Conservation (phyloP, 53 echinoderm and acorn worm species). For the Echinarachnius parma region DNA sequence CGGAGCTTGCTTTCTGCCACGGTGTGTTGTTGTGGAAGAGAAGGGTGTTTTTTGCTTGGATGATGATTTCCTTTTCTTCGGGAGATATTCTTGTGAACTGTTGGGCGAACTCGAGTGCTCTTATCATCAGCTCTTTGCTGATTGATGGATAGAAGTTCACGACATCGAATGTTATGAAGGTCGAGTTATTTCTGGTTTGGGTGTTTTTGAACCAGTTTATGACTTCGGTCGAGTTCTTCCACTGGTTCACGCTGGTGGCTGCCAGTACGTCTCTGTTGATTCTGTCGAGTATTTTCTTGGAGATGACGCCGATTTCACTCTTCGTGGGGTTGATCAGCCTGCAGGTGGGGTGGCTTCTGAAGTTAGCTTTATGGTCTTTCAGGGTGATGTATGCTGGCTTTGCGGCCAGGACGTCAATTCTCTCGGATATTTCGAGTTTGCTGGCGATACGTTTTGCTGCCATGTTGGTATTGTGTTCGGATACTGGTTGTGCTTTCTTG, state of each 20-base stretch:
- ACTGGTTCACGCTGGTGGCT: conserved; percentile 41
- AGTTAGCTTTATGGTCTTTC: conserved; percentile 34
- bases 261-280: conserved; percentile 28
- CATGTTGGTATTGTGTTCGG: too few species aligned
- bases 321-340: conserved; percentile 50
- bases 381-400: conserved; percentile 28
- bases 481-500: too few species aligned
- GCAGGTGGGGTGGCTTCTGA: conserved; percentile 27
- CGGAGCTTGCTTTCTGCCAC: conserved; percentile 24
- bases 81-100: conserved; percentile 11
- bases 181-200: too few species aligned
- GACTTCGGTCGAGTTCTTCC: conserved; percentile 22
- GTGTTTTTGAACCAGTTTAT: conserved; percentile 42
- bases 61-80: conserved; percentile 10
- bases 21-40: conserved; percentile 32
- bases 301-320: conserved; percentile 40
- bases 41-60: conserved; percentile 34
- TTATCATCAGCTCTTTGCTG: conserved; percentile 14
- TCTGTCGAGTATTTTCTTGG: conserved; percentile 34
- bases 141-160: conserved; percentile 48
- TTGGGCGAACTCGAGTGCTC: conserved; percentile 29
- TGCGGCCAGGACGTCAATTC: conserved; percentile 13
- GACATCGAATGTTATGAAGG: conserved; percentile 45
- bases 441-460: not conserved
- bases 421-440: not conserved